phyloP scores from a whole-genome alignment of 2,888 invertebrate genomes.

The Bimastos eiseni region DNA sequence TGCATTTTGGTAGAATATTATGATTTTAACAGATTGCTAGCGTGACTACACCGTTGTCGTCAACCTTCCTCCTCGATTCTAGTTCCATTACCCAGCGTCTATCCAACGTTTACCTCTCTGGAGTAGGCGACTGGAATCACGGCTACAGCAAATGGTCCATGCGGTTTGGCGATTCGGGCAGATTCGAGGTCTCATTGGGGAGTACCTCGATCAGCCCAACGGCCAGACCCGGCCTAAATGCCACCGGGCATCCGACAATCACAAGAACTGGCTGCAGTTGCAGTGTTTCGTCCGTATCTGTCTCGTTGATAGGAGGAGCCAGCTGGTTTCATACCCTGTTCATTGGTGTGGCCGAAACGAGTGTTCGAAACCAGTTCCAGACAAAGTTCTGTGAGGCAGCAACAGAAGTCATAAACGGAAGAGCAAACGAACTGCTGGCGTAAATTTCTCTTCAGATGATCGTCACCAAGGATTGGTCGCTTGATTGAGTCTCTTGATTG shows the following conservation, averaged over 20 bases:
- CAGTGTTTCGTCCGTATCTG: background rate
- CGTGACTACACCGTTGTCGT: too few relatives aligned
- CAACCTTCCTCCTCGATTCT: too few relatives aligned
- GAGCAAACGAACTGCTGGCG: too few relatives aligned
- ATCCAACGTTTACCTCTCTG: too few relatives aligned
- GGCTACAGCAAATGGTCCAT: too few relatives aligned
- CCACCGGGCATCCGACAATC: background rate
- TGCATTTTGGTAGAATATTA: too few relatives aligned
- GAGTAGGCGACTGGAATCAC: too few relatives aligned
- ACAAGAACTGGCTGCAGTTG: background rate
- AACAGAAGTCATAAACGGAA: too few relatives aligned
- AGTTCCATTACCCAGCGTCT: too few relatives aligned
- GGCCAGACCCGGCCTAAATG: background rate
- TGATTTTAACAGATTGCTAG: too few relatives aligned
- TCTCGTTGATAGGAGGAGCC: slow-evolving; percentile 24
- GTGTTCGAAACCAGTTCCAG: background rate
- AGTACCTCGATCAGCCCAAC: background rate
- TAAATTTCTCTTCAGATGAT: too few relatives aligned
- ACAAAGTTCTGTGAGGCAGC: background rate
- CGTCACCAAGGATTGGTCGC: too few relatives aligned
- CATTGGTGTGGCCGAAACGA: background rate
- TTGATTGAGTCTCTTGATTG: slow-evolving; percentile 23
- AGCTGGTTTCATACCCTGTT: slow-evolving; percentile 23
- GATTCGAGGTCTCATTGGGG: background rate
- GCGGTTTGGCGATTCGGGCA: background rate